Evolutionary conservation across 2,888 invertebrate genomes (phyloP), one percentile per base, ranked within the genome.

Genomic region (Chalcis sispes): DNA sequence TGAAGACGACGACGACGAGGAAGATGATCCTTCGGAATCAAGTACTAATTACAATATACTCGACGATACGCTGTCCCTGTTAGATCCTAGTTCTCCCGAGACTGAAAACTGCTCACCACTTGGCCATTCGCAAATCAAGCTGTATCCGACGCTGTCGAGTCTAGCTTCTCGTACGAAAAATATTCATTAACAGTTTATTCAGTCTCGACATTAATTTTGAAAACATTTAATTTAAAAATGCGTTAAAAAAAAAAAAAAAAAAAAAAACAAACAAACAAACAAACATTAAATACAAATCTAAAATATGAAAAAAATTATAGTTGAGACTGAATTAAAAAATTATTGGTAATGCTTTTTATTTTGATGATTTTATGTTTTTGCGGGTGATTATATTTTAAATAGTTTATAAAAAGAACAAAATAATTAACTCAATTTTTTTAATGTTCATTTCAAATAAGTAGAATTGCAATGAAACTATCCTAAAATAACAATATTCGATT

Each of bases 21-120:
- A 83, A 0, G 83, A 84, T 29, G 85, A 83, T 0, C 83, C 84
- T 1, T 86, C 87, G 13, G 84, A 87, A 72, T 85, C 85, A 3
- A 87, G 85, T 72, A 82, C 86, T 4, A 85, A 84, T 78, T 88
- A 88, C 58, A 86, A 87, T 80, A 85, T 87, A 50, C 79, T 88
- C 46, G 82, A 82, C 25, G 86, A 87, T 59, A 79, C 81, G 27
- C 20, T 79, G n/a, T 80, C 83, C 42, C 15, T 82, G 29, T 75
- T 78, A 54, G 82, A 83, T 64, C 64, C 72, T 15, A 78, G 76
- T 52, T 80, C 79, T 48, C 72, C 77, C 5, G 79, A 79, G 56
- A 54, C 18, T 10, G 77, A 78, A 42, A 48, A 29, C 54, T 62
- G 69, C 56, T 52, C 52, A 54, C 23, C 8, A 20, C 23, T 52